Conservation (phyloP, 2,113 vertebrate genomes). For the Oncorhynchus gorbuscha region DNA sequence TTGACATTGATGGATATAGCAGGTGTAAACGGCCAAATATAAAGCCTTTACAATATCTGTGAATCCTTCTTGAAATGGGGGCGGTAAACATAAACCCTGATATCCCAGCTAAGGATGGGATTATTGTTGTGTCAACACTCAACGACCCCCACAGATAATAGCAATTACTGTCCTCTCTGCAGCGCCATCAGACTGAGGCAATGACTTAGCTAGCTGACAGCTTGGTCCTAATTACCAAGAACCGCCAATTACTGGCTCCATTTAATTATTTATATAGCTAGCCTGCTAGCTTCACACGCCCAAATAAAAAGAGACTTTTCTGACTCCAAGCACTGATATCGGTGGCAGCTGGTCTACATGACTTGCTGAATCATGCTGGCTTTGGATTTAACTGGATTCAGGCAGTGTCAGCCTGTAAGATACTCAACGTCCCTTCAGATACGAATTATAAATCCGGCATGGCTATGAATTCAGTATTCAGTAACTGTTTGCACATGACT, state of each 20-base stretch:
- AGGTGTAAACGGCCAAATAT: conserved; percentile 23
- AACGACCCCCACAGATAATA: conserved; percentile 67
- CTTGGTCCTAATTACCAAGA: conserved; percentile 76
- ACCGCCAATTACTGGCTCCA: conserved; percentile 73
- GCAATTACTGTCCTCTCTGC: conserved; percentile 69
- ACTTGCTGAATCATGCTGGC: conserved; percentile 50
- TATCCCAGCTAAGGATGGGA: conserved; percentile 54
- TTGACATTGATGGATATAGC: not conserved
- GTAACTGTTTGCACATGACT: conserved; percentile 32
- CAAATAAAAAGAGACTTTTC: conserved; percentile 68
- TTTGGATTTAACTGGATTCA: not conserved
- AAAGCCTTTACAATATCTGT: conserved; percentile 31
- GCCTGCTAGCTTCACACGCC: conserved; percentile 35
- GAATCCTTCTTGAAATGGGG: conserved; percentile 33
- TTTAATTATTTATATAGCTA: conserved; percentile 74
- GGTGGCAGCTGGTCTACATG: conserved; percentile 58
- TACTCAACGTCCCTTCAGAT: too few relatives aligned
- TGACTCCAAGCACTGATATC: conserved; percentile 48
- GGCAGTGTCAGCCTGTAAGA: too few relatives aligned
- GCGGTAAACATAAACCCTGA: conserved; percentile 45
- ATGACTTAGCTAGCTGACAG: conserved; percentile 70
- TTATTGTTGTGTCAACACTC: conserved; percentile 72
- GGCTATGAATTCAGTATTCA: not conserved
- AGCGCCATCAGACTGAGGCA: conserved; percentile 63
- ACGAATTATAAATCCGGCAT: too few relatives aligned